phyloP scores from a whole-genome alignment of 2,888 invertebrate species.

The Odontothrips loti region DNA sequence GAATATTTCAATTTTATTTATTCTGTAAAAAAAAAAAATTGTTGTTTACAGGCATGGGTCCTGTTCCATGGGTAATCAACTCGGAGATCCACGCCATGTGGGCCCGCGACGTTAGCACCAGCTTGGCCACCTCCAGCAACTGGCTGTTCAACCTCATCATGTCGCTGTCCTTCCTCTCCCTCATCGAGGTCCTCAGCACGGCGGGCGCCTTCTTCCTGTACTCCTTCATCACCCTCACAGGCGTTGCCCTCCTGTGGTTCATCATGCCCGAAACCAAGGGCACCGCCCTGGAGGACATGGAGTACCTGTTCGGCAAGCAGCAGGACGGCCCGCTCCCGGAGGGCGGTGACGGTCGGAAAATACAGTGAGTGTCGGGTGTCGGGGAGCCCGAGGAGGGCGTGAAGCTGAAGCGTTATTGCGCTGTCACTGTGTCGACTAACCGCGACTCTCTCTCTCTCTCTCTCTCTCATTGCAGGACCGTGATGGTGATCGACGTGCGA shows the following conservation, averaged over 20 bases:
- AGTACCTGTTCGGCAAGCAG: background rate
- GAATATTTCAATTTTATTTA: background rate
- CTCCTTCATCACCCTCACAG: background rate
- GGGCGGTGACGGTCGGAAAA: background rate
- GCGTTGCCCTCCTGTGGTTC: background rate
- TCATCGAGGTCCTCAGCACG: constrained; percentile 47
- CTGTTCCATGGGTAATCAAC: constrained; percentile 55
- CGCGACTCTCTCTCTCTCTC: too few species aligned
- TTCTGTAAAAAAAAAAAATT: background rate
- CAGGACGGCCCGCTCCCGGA: background rate
- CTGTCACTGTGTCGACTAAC: too few species aligned
- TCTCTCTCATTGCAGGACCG: too few species aligned
- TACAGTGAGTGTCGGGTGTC: background rate
- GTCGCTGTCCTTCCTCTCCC: constrained; percentile 51
- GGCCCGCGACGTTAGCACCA: constrained; percentile 51
- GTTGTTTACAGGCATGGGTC: constrained; percentile 48
- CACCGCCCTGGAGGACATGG: background rate
- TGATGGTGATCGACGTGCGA: too few species aligned
- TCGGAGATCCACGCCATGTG: constrained; percentile 54
- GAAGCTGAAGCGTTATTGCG: background rate
- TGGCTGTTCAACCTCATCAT: constrained; percentile 53
- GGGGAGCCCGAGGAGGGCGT: too few species aligned
- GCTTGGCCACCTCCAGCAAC: constrained; percentile 49
- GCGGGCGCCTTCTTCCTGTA: constrained; percentile 43
- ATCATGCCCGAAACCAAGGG: constrained; percentile 5